Conservation (phyloP, 2,888 invertebrate genomes). For the Pheosia tremula region DNA sequence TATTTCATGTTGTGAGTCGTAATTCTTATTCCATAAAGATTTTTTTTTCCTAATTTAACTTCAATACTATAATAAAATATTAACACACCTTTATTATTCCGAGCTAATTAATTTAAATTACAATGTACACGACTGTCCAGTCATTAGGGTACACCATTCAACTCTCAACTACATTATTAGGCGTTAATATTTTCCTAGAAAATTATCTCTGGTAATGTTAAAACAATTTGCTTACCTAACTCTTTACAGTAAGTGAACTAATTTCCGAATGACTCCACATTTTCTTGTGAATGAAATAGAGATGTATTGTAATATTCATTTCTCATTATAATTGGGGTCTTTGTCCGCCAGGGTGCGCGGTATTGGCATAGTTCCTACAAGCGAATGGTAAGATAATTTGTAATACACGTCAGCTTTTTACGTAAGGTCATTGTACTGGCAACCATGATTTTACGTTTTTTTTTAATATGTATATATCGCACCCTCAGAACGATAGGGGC, state of each 20-base stretch:
- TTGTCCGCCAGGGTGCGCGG: neutral
- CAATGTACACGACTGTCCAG: too few species aligned
- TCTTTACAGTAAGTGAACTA: neutral
- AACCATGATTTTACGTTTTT: neutral
- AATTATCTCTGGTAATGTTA: neutral
- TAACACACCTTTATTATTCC: too few species aligned
- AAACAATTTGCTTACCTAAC: neutral
- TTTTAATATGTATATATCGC: too few species aligned
- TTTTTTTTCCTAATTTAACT: too few species aligned
- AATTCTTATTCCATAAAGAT: too few species aligned
- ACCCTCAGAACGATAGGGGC: too few species aligned
- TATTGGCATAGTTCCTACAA: neutral
- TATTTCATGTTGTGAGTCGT: too few species aligned
- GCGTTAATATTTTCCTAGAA: neutral
- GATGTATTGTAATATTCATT: slow-evolving; percentile 1
- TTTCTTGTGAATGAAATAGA: neutral
- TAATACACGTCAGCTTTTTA: slow-evolving; percentile 1
- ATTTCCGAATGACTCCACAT: neutral
- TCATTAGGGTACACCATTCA: neutral
- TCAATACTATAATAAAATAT: too few species aligned
- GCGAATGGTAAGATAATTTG: neutral
- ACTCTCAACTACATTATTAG: too few species aligned
- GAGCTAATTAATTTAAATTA: too few species aligned
- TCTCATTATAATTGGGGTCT: slow-evolving; percentile 1
- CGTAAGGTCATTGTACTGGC: neutral